Evolutionary conservation across 2,888 invertebrate species (phyloP).

Genomic region (Leistus spinibarbis): DNA sequence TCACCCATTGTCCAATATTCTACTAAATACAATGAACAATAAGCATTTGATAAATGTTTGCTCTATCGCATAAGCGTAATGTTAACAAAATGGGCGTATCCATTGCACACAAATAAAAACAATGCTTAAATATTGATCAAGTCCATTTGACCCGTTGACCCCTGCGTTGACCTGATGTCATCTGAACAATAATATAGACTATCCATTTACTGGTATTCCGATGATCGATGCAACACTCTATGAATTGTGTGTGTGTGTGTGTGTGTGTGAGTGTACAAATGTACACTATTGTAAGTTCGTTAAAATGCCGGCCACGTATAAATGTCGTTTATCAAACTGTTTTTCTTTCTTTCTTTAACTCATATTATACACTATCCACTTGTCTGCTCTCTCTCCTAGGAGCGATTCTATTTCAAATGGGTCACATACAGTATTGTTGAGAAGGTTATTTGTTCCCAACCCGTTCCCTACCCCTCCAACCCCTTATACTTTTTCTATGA

Average conservation of each 20-base stretch:
- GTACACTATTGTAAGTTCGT: neutral
- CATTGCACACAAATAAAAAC: too few relatives aligned
- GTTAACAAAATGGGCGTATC: neutral
- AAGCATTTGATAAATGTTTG: neutral
- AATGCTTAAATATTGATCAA: neutral
- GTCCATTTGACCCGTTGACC: neutral
- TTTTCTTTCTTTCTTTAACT: neutral
- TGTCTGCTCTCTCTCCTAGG: constrained; percentile 3
- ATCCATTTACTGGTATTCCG: neutral
- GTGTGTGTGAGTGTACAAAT: neutral
- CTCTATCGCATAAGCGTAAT: neutral
- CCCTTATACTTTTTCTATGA: neutral
- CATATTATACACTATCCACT: neutral
- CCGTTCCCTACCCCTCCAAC: neutral
- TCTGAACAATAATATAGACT: neutral
- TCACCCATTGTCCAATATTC: neutral
- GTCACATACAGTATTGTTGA: constrained; percentile 32
- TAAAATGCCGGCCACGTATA: constrained; percentile 23
- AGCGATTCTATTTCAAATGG: constrained; percentile 25
- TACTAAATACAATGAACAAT: neutral
- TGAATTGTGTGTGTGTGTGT: neutral
- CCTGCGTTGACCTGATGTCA: neutral
- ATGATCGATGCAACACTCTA: neutral
- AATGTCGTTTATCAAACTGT: constrained; percentile 2
- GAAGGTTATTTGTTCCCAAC: constrained; percentile 20